These are phyloP conservation scores for Portevinia maculata DNA, from an alignment of 2,888 invertebrate species.

Conservation along the genomic window DNA sequence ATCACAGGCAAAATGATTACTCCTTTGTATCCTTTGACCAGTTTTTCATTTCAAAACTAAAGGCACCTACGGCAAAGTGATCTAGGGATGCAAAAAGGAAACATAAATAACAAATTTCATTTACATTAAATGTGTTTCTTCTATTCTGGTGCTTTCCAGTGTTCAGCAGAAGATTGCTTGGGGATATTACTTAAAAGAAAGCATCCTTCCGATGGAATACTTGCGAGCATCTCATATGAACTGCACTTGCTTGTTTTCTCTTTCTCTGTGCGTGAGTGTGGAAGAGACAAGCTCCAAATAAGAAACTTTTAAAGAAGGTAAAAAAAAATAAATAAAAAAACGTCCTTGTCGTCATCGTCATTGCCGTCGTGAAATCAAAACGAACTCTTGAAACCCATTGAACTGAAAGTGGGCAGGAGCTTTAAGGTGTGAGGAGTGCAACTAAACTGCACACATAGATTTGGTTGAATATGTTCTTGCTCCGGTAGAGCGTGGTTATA, in stretches of 20 bases:
- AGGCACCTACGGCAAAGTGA: constrained; percentile 6
- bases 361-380: constrained; percentile 59
- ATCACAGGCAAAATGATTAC: constrained; percentile 4
- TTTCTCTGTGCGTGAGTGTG: neutral
- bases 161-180: constrained; percentile 38
- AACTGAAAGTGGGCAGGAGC: constrained; percentile 31
- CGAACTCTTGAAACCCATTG: constrained; percentile 65
- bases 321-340: constrained; percentile 25
- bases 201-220: constrained; percentile 33
- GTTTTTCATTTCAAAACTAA: neutral
- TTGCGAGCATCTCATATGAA: neutral
- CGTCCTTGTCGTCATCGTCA: constrained; percentile 24
- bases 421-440: neutral
- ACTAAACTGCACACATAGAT: neutral
- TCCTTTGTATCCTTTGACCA: neutral
- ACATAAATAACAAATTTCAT: constrained; percentile 49
- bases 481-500: constrained; percentile 4
- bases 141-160: constrained; percentile 1
- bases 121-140: constrained; percentile 46
- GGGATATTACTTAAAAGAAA: constrained; percentile 58
- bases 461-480: constrained; percentile 17
- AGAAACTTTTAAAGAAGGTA: constrained; percentile 13
- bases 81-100: neutral
- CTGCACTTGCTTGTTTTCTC: neutral
- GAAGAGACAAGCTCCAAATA: constrained; percentile 20